Conservation (phyloP, 2,888 invertebrate species). For the Escarpia spicata region DNA sequence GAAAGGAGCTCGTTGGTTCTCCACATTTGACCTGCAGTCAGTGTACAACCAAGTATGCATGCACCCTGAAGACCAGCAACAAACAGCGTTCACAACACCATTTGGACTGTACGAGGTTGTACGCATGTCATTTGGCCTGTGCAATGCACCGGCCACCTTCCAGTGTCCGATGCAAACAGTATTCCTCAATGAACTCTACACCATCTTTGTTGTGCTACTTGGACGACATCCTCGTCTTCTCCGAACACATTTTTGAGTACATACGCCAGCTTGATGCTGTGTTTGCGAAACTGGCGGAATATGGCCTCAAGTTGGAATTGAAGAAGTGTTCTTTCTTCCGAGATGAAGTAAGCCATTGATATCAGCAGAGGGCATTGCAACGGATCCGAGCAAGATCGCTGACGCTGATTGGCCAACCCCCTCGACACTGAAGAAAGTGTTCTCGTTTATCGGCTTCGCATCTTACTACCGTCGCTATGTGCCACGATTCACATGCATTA, state of each 20-base stretch:
- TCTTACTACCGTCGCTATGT: too few species aligned
- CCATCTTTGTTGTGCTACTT: conserved; percentile 33
- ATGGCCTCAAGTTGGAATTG: conserved; percentile 37
- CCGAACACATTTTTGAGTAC: conserved; percentile 32
- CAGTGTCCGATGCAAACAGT: conserved; percentile 42
- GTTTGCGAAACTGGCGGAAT: conserved; percentile 32
- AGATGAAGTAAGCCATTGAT: conserved; percentile 35
- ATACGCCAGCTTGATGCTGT: conserved; percentile 35
- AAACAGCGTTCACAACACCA: too few species aligned
- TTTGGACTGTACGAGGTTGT: too few species aligned
- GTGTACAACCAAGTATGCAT: too few species aligned
- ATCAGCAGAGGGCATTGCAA: conserved; percentile 29
- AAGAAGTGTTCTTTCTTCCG: conserved; percentile 37
- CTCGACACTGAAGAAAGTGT: too few species aligned
- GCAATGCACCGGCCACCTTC: too few species aligned
- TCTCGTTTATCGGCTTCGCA: too few species aligned
- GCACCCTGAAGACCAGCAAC: too few species aligned
- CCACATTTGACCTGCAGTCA: too few species aligned
- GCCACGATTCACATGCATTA: too few species aligned
- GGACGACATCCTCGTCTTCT: too few species aligned
- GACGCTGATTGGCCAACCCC: background rate
- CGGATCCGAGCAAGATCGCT: conserved; percentile 25
- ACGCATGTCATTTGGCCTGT: conserved; percentile 37
- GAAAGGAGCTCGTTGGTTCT: too few species aligned
- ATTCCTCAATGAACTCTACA: conserved; percentile 36